Conservation (phyloP, 2,797 vertebrate species). For the Pipistrellus pipistrellus region DNA sequence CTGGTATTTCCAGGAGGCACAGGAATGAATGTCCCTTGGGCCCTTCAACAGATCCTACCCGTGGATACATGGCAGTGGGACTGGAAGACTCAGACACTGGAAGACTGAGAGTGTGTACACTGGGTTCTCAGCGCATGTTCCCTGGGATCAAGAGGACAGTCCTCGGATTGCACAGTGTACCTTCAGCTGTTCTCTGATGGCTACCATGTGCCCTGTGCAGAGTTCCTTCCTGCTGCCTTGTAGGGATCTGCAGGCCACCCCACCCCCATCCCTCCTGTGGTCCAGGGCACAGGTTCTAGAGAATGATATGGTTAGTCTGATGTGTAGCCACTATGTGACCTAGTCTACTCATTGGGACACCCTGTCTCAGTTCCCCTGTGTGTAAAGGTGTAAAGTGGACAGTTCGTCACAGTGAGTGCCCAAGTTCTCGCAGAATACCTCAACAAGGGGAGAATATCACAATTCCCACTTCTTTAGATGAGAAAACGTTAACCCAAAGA, state of each 20-base stretch:
- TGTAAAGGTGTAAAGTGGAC: not conserved
- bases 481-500: not conserved
- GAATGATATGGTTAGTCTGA: fast-evolving
- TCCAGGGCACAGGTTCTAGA: not conserved
- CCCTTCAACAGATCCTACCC: fast-evolving
- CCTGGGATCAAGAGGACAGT: fast-evolving
- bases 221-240: fast-evolving
- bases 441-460: not conserved
- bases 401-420: too few relatives aligned
- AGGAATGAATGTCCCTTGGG: not conserved
- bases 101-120: not conserved
- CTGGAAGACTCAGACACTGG: fast-evolving
- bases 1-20: not conserved
- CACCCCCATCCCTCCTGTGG: fast-evolving
- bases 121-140: fast-evolving
- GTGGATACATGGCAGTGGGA: not conserved
- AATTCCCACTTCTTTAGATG: not conserved
- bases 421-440: not conserved
- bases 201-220: too few relatives aligned
- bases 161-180: fast-evolving
- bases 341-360: not conserved
- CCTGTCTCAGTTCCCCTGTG: not conserved
- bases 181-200: fast-evolving
- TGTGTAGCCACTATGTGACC: not conserved
- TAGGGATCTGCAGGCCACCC: not conserved